These are phyloP conservation scores for Orientallactaga bullata DNA, from an alignment of 2,113 vertebrate genomes.

Conservation along the genomic window DNA sequence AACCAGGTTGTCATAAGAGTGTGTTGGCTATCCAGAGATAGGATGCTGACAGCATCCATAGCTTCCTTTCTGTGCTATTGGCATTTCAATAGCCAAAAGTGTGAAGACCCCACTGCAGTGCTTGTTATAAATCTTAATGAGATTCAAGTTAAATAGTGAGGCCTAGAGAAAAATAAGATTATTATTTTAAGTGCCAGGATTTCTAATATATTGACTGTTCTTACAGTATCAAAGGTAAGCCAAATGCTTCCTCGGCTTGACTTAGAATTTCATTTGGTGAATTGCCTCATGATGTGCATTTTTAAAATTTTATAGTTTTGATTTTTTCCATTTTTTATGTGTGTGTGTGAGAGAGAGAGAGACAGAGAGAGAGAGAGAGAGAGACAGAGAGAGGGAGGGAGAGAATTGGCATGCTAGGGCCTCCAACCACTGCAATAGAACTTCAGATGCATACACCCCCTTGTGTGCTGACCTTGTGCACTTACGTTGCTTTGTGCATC, in stretches of 20 bases:
- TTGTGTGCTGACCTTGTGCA: too few relatives aligned
- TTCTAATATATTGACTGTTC: conserved; percentile 3
- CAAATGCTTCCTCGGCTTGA: not conserved
- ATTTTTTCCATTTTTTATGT: too few relatives aligned
- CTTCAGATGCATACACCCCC: too few relatives aligned
- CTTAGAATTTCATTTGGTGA: not conserved
- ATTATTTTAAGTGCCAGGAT: conserved; percentile 22
- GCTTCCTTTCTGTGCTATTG: conserved; percentile 21
- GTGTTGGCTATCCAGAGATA: not conserved
- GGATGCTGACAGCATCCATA: not conserved
- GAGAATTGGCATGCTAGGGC: too few relatives aligned
- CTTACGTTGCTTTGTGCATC: too few relatives aligned
- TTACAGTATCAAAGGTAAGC: not conserved
- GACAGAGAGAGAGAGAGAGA: too few relatives aligned
- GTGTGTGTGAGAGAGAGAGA: too few relatives aligned
- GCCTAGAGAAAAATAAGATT: conserved; percentile 6
- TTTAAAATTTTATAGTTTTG: too few relatives aligned
- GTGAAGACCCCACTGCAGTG: not conserved
- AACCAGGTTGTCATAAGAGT: conserved; percentile 57
- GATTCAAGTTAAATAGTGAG: conserved; percentile 51
- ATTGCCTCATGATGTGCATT: not conserved
- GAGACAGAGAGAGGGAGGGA: too few relatives aligned
- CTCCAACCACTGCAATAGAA: too few relatives aligned
- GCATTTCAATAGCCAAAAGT: not conserved
- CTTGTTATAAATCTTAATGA: conserved; percentile 51